Percentiles rank a stretch among this genome's conserved stretches.
Conservation (phyloP, 2,888 invertebrate species). For the Chrysopilus asiliformis region DNA sequence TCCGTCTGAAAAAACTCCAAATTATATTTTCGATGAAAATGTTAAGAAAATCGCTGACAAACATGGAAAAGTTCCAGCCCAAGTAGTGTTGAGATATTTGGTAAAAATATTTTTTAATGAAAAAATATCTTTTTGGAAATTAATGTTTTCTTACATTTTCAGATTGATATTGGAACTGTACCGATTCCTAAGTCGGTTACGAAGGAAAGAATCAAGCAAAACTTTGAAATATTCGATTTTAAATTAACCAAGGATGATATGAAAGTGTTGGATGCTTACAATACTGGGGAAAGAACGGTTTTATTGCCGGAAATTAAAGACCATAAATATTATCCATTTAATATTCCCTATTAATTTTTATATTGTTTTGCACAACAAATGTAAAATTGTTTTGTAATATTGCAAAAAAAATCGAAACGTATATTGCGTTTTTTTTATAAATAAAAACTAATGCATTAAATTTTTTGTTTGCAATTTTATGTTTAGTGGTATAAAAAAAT, state of each 20-base stretch:
- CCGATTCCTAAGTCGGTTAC: conserved; percentile 41
- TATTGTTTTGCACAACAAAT: no score
- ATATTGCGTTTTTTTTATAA: no score
- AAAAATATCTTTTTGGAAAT: conserved; percentile 44
- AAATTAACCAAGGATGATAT: conserved; percentile 38
- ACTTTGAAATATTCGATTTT: conserved; percentile 41
- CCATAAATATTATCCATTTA: conserved; percentile 33
- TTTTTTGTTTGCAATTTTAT: no score
- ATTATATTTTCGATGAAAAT: no score
- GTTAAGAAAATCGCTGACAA: no score
- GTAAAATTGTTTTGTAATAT: no score
- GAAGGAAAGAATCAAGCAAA: conserved; percentile 32
- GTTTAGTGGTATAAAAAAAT: no score
- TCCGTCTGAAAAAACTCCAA: no score
- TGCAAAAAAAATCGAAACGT: conserved; percentile 52
- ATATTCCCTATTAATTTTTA: conserved; percentile 28
- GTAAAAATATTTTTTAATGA: conserved; percentile 56
- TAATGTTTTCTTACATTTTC: conserved; percentile 39
- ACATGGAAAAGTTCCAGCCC: no score
- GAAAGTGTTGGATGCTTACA: conserved; percentile 37
- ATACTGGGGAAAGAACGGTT: conserved; percentile 29
- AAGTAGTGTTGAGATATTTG: conserved; percentile 43
- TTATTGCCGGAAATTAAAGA: conserved; percentile 16
- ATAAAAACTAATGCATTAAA: no score
- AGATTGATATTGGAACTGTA: conserved; percentile 38